Evolutionary conservation across 2,888 invertebrate species (phyloP).

Genomic region (Dryobotodes eremita): DNA sequence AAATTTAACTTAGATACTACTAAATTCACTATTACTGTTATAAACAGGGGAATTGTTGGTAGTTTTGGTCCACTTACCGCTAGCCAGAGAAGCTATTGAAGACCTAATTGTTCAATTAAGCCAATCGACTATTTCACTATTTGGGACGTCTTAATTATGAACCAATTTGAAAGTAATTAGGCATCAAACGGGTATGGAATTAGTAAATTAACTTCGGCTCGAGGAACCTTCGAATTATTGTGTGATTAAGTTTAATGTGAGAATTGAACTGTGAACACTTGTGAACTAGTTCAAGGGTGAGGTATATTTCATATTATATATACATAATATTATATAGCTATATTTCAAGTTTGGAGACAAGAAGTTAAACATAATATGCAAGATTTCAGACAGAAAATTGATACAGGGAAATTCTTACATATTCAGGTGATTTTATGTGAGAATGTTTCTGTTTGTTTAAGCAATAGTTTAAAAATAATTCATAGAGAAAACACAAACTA

Average conservation of each 20-base stretch:
- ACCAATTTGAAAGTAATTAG: constrained; percentile 63
- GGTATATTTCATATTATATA: too few relatives aligned
- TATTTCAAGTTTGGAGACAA: not conserved
- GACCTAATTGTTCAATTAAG: constrained; percentile 66
- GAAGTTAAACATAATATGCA: too few relatives aligned
- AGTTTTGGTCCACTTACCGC: constrained; percentile 39
- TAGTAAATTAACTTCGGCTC: constrained; percentile 52
- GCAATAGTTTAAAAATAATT: not conserved
- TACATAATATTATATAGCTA: too few relatives aligned
- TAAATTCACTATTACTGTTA: constrained; percentile 48
- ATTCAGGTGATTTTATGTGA: not conserved
- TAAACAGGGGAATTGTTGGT: constrained; percentile 47
- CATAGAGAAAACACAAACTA: not conserved
- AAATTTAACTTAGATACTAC: constrained; percentile 51
- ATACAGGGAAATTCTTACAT: too few relatives aligned
- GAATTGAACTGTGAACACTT: constrained; percentile 20
- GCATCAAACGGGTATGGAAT: constrained; percentile 61
- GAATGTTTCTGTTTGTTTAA: not conserved
- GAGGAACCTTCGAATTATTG: constrained; percentile 37
- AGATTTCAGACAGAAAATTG: not conserved
- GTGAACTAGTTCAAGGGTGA: not conserved
- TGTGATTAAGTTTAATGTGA: constrained; percentile 32
- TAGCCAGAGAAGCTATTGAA: constrained; percentile 49
- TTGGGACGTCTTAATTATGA: constrained; percentile 65
- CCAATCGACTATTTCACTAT: constrained; percentile 65